Evolutionary conservation across 2,797 vertebrate species (phyloP).

Genomic region (Galaxias olidus): DNA sequence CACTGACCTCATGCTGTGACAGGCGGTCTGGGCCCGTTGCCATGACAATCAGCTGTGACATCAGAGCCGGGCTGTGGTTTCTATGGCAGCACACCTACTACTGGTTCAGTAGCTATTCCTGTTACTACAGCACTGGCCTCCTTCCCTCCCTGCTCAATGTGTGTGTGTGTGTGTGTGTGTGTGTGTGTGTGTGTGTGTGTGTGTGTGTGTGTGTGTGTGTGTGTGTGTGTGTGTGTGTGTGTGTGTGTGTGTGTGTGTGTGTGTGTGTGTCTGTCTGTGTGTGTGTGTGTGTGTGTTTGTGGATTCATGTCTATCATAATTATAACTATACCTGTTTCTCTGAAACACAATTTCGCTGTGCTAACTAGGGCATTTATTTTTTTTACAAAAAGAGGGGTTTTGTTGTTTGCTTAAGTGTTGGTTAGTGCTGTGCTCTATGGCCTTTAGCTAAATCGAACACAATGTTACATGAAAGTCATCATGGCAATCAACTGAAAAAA

Average conservation of each 20-base stretch:
- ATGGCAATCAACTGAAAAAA: no score
- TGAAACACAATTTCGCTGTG: no score
- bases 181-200: neutral
- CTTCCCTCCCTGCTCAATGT: neutral
- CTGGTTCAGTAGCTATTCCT: constrained; percentile 55
- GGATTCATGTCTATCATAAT: neutral
- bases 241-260: neutral
- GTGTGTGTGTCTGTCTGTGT: neutral
- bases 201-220: no score
- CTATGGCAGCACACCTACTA: constrained; percentile 71
- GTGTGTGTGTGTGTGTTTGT: neutral
- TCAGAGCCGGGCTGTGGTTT: constrained; percentile 74
- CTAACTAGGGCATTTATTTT: no score
- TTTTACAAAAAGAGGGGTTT: no score
- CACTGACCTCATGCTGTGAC: constrained; percentile 63
- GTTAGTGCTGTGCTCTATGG: no score
- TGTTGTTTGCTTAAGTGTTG: no score
- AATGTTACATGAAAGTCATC: no score
- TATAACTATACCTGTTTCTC: no score
- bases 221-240: neutral
- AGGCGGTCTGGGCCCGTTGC: constrained; percentile 70
- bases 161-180: neutral
- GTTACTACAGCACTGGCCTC: neutral
- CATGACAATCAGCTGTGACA: constrained; percentile 75
- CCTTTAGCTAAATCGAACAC: no score